Percentiles rank a stretch among this genome's conserved stretches.
These are phyloP conservation scores for Synergus laeviventris DNA, from an alignment of 2,888 invertebrate species.

Conservation along the genomic window DNA sequence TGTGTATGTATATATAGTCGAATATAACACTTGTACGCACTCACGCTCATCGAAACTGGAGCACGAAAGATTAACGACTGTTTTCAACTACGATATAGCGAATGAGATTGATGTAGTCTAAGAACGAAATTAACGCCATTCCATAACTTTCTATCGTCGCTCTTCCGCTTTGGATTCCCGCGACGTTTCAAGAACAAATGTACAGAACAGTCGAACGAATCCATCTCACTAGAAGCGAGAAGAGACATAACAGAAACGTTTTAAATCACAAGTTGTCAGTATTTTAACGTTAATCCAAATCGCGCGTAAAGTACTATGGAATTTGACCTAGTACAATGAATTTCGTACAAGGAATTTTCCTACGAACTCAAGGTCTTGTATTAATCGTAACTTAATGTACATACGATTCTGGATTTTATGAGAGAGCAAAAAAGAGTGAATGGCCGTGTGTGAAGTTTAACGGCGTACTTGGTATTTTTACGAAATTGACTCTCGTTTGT, in stretches of 20 bases:
- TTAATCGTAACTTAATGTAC: slow-evolving; percentile 17
- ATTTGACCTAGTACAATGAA: neutral
- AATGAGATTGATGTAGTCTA: slow-evolving; percentile 55
- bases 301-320: slow-evolving; percentile 14
- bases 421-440: slow-evolving; percentile 8
- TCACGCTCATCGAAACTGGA: slow-evolving; percentile 56
- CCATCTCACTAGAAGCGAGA: neutral
- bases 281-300: slow-evolving; percentile 52
- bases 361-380: slow-evolving; percentile 11
- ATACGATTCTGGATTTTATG: slow-evolving; percentile 23
- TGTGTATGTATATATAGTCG: slow-evolving; percentile 55
- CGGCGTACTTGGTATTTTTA: slow-evolving; percentile 32
- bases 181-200: slow-evolving; percentile 13
- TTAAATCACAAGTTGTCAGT: slow-evolving; percentile 54
- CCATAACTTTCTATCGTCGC: slow-evolving; percentile 54
- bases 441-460: slow-evolving; percentile 18
- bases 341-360: slow-evolving; percentile 14
- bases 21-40: slow-evolving; percentile 52
- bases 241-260: slow-evolving; percentile 35
- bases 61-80: slow-evolving; percentile 59
- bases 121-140: slow-evolving; percentile 64
- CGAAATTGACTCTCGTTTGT: slow-evolving; percentile 28
- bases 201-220: slow-evolving; percentile 20
- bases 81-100: slow-evolving; percentile 37
- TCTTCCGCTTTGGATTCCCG: slow-evolving; percentile 46